Percentiles rank a stretch among this genome's conserved stretches.
These are phyloP conservation scores for Corapipo altera DNA, from an alignment of 2,113 vertebrate species.

Conservation along the genomic window DNA sequence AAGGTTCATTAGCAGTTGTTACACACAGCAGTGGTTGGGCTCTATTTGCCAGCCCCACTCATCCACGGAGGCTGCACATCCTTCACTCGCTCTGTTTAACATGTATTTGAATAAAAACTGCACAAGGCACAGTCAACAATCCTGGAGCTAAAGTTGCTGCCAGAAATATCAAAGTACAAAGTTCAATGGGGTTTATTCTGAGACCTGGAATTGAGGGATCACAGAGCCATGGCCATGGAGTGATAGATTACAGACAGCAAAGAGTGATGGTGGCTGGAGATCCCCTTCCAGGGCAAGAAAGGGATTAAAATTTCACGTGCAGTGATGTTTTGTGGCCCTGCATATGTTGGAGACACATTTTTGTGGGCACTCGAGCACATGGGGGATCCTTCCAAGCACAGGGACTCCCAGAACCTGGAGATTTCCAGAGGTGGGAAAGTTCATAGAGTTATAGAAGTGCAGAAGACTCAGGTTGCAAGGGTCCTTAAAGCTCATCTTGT, in stretches of 20 bases:
- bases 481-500: background rate
- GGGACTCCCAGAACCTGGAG: rapidly evolving
- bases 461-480: background rate
- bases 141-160: background rate
- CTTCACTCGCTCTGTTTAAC: background rate
- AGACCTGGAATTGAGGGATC: rapidly evolving
- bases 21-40: rapidly evolving
- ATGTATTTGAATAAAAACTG: background rate
- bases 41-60: background rate
- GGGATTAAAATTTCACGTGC: rapidly evolving
- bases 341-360: rapidly evolving
- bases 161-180: rapidly evolving
- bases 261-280: rapidly evolving
- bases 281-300: rapidly evolving
- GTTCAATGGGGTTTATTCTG: rapidly evolving
- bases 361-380: rapidly evolving
- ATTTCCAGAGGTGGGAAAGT: no score
- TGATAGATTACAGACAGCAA: rapidly evolving
- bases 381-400: background rate
- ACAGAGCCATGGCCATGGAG: rapidly evolving
- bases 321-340: rapidly evolving
- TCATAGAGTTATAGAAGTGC: background rate
- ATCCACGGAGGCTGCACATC: rapidly evolving
- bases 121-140: rapidly evolving
- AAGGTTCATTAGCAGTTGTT: background rate